Evolutionary conservation across 2,113 vertebrate species (phyloP), one percentile per base, ranked within the genome.

Genomic region (Mystacornis crossleyi): DNA sequence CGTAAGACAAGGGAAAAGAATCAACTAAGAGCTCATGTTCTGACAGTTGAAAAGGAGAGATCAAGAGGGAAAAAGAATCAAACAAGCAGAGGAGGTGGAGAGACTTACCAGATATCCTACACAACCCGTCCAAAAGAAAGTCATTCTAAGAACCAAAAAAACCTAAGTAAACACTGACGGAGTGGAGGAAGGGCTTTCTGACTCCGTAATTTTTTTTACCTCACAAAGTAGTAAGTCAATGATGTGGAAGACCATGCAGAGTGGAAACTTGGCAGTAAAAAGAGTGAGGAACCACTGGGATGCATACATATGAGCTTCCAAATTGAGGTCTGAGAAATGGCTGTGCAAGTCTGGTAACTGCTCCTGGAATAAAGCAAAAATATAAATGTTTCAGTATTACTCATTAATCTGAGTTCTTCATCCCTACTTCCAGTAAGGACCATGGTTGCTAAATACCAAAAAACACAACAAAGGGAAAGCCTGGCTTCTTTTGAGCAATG

Each of bases 281-380:
- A n/a, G n/a, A n/a, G n/a, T n/a, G n/a, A n/a, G n/a, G n/a, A n/a
- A n/a, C n/a, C n/a, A n/a, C n/a, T n/a, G n/a, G n/a, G n/a, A n/a
- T n/a, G n/a, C n/a, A n/a, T n/a, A n/a, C n/a, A n/a, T n/a, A n/a
- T 42, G 40, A 42, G 40, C 40, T 42, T 42, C 99, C 97, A 99
- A 95, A 96, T 98, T 99, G 96, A 99, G 97, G 15, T 98, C 98
- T 97, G 98, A 98, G 93, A 99, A 99, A 97, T 99, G 99, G 94
- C 96, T 97, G 94, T 99, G 98, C 93, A 99, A 97, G 83, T 99
- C 99, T 20, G 99, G 99, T 47, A 99, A 97, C 95, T 99, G 99
- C 86, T 99, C 99, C 99, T 99, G 93, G 15, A 91, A 69, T 38
- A 64, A 90, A 86, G 91, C 58, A 18, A 55, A 89, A 84, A 79